phyloP scores from a whole-genome alignment of 2,113 vertebrate genomes.

The Odontesthes bonariensis region DNA sequence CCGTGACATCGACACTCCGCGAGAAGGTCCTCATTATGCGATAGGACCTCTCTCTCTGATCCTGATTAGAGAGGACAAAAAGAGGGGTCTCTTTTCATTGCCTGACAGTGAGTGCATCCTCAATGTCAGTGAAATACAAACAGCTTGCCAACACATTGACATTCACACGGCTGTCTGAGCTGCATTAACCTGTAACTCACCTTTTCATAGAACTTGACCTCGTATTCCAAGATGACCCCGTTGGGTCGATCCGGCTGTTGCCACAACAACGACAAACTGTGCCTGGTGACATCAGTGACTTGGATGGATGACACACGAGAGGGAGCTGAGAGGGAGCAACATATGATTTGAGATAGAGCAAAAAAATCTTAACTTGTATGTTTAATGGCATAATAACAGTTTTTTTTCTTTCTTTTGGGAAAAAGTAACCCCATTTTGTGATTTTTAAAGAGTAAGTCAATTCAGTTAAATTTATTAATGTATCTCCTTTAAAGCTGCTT shows the following conservation, averaged over 20 bases:
- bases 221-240: constrained; percentile 97
- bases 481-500: not conserved
- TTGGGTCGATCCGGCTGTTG: constrained; percentile 96
- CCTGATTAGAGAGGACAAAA: constrained; percentile 80
- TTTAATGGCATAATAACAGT: not conserved
- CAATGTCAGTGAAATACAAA: constrained; percentile 42
- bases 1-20: constrained; percentile 91
- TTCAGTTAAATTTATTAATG: too few species aligned
- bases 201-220: constrained; percentile 99
- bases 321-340: constrained; percentile 83
- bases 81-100: constrained; percentile 39
- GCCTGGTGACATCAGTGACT: constrained; percentile 94
- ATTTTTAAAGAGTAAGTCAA: too few species aligned
- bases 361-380: not conserved
- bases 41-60: constrained; percentile 96
- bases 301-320: constrained; percentile 93
- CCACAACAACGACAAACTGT: constrained; percentile 94
- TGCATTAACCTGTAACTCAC: constrained; percentile 81
- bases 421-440: too few species aligned
- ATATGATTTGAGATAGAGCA: constrained; percentile 11
- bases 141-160: constrained; percentile 38
- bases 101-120: constrained; percentile 47
- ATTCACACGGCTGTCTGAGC: constrained; percentile 38
- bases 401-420: not conserved
- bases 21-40: constrained; percentile 94